Evolutionary conservation across 2,113 vertebrate species (phyloP), one percentile per base, ranked within the genome.

Genomic region (Carassius gibelio): DNA sequence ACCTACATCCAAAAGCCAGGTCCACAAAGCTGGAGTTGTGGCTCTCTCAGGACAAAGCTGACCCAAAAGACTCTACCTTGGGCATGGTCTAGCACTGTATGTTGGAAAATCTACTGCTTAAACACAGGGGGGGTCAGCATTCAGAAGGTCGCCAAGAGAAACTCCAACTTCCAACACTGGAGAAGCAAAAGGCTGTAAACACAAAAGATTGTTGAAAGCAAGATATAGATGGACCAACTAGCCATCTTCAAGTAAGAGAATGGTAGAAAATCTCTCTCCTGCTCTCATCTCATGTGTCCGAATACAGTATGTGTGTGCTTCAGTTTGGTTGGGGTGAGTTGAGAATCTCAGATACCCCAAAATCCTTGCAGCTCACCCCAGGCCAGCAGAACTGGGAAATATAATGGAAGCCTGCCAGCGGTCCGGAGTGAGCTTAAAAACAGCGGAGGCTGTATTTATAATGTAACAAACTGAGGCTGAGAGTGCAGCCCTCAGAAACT

Each of bases 301-400:
- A 55, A 55, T 79, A 30, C 30, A 30, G 30, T 30, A 57, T 66
- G 55, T 83, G 69, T 75, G 57, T 38, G 59, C 50, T 21, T 48
- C 17, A 61, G 55, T 84, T 55, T 84, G 69, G 15, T 30, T 66
- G 61, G 10, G 7, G 42, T 45, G 23, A 66, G 61, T 34, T 66
- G 61, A 81, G 42, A 61, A 81, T 81, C 38, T 66, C 78, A 30
- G 78, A 80, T 52, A 72, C 55, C 55, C 13, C 59, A 0, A 64
- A 66, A 81, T 66, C 61, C 78, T 38, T 66, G 78, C 78, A 81
- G 78, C 78, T 66, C 59, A 66, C 78, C 59, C 61, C 30, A 50
- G 42, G 48, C 79, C 79, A 81, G 79, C 79, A 30, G 79, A 66
- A 81, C 61, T 48, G 78, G 66, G 61, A 82, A 82, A 82, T 82